These are phyloP conservation scores for Ichneumoninae sp. DNA, from an alignment of 2,888 invertebrate species.

Conservation along the genomic window DNA sequence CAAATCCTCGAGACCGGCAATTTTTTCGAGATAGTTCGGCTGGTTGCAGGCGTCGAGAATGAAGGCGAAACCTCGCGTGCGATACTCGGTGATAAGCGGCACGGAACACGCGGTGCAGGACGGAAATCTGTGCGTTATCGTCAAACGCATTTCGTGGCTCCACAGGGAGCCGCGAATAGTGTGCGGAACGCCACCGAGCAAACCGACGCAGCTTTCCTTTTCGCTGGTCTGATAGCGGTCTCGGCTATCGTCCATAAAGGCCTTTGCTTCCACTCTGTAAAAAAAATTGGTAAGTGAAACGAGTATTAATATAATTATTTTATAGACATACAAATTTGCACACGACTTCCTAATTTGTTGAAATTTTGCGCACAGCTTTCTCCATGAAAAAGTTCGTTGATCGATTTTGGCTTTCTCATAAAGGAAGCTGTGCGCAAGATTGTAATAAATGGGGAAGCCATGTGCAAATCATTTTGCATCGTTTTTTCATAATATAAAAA, in stretches of 20 bases:
- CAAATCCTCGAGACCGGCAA: slow-evolving; percentile 87
- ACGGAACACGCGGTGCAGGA: slow-evolving; percentile 97
- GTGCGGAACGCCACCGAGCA: slow-evolving; percentile 95
- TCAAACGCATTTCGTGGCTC: slow-evolving; percentile 92
- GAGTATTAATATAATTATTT: neutral
- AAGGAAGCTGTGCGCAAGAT: too few species aligned
- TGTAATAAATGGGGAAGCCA: too few species aligned
- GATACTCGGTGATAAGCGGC: slow-evolving; percentile 82
- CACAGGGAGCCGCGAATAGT: slow-evolving; percentile 96
- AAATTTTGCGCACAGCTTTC: too few species aligned
- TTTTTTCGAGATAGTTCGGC: slow-evolving; percentile 87
- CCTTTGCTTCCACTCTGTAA: slow-evolving; percentile 78
- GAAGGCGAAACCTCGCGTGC: slow-evolving; percentile 85
- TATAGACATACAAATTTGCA: neutral
- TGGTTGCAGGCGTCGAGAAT: slow-evolving; percentile 87
- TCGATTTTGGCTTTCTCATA: too few species aligned
- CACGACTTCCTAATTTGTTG: too few species aligned
- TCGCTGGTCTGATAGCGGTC: slow-evolving; percentile 80
- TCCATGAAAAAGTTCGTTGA: too few species aligned
- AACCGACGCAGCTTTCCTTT: slow-evolving; percentile 85
- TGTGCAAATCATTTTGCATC: too few species aligned
- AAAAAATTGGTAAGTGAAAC: neutral
- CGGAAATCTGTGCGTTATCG: slow-evolving; percentile 93
- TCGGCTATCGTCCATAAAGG: slow-evolving; percentile 85
- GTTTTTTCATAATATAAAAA: neutral